Percentiles rank a stretch among this genome's conserved stretches.
Conservation (phyloP, 2,888 invertebrate species). For the Napeogenes inachia region DNA sequence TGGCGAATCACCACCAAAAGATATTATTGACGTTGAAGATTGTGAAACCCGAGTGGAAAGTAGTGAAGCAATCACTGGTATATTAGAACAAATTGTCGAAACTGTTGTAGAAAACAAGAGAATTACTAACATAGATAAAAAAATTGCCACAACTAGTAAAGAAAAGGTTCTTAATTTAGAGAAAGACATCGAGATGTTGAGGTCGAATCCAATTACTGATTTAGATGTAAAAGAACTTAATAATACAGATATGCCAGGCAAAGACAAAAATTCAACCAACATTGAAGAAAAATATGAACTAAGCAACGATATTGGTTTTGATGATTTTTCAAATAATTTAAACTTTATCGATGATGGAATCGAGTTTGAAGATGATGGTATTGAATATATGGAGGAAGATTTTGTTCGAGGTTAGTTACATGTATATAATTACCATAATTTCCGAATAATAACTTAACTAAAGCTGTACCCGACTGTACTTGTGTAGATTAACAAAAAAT, state of each 20-base stretch:
- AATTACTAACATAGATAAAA: neutral
- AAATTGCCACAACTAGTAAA: neutral
- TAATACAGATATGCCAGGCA: neutral
- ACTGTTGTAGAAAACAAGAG: constrained; percentile 28
- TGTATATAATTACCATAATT: no score
- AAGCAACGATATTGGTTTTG: constrained; percentile 1
- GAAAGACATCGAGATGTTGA: constrained; percentile 9
- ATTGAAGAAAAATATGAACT: neutral
- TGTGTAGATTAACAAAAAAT: no score
- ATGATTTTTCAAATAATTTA: constrained; percentile 16
- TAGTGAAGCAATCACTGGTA: constrained; percentile 4
- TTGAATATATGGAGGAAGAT: constrained; percentile 34
- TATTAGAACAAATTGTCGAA: constrained; percentile 28
- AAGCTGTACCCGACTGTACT: no score
- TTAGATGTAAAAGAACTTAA: neutral
- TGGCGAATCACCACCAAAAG: neutral
- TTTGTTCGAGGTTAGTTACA: constrained; percentile 33
- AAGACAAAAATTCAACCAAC: neutral
- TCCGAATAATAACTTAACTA: neutral
- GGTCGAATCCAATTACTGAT: neutral
- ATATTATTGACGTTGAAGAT: neutral
- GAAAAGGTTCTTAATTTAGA: neutral
- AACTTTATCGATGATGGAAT: constrained; percentile 49
- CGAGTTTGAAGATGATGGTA: constrained; percentile 48
- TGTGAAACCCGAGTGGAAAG: neutral